A percentile compares a stretch with the other conserved stretches of the same genome.
Conservation (phyloP, 2,113 vertebrate species). For the Gallinago paraguaiae region DNA sequence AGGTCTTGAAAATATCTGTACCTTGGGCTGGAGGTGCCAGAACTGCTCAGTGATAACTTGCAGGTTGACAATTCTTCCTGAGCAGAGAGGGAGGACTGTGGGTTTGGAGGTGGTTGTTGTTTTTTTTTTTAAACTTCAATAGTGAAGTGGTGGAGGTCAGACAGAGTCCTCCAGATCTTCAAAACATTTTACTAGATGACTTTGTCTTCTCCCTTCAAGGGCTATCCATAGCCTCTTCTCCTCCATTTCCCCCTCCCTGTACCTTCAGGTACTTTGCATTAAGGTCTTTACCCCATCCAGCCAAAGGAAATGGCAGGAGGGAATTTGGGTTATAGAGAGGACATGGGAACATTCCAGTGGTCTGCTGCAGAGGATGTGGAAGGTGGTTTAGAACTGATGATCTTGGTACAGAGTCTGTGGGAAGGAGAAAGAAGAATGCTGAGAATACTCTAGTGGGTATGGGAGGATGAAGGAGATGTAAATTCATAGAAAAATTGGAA, state of each 20-base stretch:
- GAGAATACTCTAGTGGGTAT: background rate
- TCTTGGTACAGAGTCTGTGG: background rate
- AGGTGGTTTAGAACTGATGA: background rate
- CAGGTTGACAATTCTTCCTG: background rate
- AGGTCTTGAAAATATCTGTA: background rate
- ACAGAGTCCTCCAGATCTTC: background rate
- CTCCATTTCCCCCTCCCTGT: fast-evolving
- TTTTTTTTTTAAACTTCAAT: background rate
- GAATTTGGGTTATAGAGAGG: background rate
- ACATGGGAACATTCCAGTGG: background rate
- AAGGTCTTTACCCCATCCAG: background rate
- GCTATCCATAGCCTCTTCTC: background rate
- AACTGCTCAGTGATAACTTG: background rate
- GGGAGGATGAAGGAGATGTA: background rate
- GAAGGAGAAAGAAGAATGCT: background rate
- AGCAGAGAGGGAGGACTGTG: background rate
- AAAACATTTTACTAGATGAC: background rate
- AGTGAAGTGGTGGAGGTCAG: background rate
- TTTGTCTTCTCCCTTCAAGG: background rate
- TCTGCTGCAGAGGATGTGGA: background rate
- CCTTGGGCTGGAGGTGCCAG: background rate
- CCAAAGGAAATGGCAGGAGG: background rate
- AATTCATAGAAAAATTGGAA: background rate
- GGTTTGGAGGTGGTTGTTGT: too few species aligned
- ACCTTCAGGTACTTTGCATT: background rate